Evolutionary conservation across 2,113 vertebrate species (phyloP), one percentile per base, ranked within the genome.

Genomic region (Notothenia coriiceps): DNA sequence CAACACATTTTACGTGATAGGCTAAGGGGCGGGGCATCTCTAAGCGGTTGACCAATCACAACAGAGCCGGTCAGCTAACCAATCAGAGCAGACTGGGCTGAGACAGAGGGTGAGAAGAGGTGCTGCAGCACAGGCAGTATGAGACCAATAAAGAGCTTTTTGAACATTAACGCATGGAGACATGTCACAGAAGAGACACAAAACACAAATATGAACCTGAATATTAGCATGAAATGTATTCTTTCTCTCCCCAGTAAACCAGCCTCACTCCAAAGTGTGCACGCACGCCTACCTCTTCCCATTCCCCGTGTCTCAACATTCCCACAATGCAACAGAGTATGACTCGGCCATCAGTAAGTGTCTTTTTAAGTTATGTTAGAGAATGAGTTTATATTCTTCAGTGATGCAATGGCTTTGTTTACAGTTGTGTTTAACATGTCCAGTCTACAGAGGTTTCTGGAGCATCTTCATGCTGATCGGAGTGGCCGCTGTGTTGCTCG

Each of bases 391-490:
- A 18, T 69, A 13, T 33, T 70, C 17, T 20, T 49, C 10, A 29
- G 12, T 6, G 12, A 67, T 61, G 0, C 4, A 6, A 40, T 17
- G 1, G 15, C 22, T 60, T 11, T 43, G 15, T 18, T 9, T 54
- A 3, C 20, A n/a, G 8, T 8, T 43, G 29, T 29, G 17, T 56
- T 6, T 51, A 25, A 75, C 9, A 43, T 75, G 10, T 89, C 33
- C 84, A 99, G 98, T 99, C 94, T 99, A 98, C 93, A 96, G 97
- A 81, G 96, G 97, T 56, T 98, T 99, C 92, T 99, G 98, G 98
- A 97, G 97, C 9, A 82, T 99, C 82, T 96, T 99, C 35, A 96
- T 98, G 97, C 95, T 99, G 17, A 91, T 99, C 44, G 97, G 97
- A 1, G 95, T 99, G 33, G 87, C 94, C 0, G 91, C 97, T 6